Evolutionary conservation across 2,113 vertebrate genomes (phyloP), one percentile per base, ranked within the genome.

Genomic region (Haemorhous mexicanus): DNA sequence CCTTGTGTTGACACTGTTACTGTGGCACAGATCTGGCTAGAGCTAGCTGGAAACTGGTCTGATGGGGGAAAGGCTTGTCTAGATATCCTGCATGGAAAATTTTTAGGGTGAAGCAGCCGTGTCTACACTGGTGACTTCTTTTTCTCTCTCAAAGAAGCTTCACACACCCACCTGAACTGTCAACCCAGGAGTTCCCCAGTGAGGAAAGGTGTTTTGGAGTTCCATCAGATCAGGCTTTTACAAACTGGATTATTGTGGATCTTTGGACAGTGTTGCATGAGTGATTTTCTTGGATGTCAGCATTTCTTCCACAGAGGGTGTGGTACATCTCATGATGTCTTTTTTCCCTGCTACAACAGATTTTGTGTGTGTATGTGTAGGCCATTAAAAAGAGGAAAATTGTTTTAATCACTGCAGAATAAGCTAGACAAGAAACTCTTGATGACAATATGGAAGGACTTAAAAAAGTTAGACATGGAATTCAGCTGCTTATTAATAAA

Each of bases 401-500:
- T 3, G 4, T 80, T 53, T 78, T 69, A 55, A 52, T 69, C 11
- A 41, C 33, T 70, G 61, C n/a, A 37, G 72, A 64, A 12, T 37
- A 69, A 70, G 22, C 49, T 84, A 76, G 46, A 37, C 30, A 50
- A 83, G 23, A 72, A 91, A 61, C n/a, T 80, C 1, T 0, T 24
- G 11, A 15, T 68, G 72, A 47, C n/a, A 22, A 1, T 39, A 11
- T 41, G n/a, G 47, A 81, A 90, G 39, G 85, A 68, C 58, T 78
- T 92, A 4, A 73, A 84, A 76, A 80, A 88, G 63, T 91, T 22
- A 80, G 59, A 56, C 37, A 3, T 39, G 73, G 58, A 64, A 68
- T 75, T 81, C 88, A 41, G 26, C 30, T 93, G 76, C 92, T 96
- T 94, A 78, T 61, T 96, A 95, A 93, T 93, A 94, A 96, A 96